A percentile compares a stretch with the other conserved stretches of the same genome.
phyloP scores from a whole-genome alignment of 2,888 invertebrate genomes.

The Chaetogeoica ovagalla region DNA sequence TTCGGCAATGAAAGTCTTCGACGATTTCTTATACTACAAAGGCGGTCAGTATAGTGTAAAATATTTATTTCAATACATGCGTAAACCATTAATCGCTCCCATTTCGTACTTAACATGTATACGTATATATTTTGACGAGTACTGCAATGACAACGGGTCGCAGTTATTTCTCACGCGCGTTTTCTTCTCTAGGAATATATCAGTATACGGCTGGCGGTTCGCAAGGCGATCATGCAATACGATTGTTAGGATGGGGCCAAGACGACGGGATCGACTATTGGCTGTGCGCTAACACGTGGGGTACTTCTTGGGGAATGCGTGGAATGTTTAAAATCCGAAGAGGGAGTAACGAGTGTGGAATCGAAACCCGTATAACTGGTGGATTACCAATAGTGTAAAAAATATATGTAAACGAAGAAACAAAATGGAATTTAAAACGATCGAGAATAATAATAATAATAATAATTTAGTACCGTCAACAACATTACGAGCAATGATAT shows the following conservation, averaged over 20 bases:
- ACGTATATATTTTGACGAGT: no score
- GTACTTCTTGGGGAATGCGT: conserved; percentile 49
- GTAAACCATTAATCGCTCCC: no score
- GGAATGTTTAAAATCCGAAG: conserved; percentile 54
- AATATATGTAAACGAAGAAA: neutral
- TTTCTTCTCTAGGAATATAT: conserved; percentile 50
- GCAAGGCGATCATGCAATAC: conserved; percentile 52
- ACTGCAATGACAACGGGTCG: no score
- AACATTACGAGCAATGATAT: no score
- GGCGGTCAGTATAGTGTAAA: conserved; percentile 46
- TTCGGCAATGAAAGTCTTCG: conserved; percentile 54
- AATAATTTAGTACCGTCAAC: no score
- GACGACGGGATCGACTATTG: conserved; percentile 54
- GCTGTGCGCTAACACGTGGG: conserved; percentile 54
- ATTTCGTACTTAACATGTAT: no score
- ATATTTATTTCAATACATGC: neutral
- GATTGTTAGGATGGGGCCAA: conserved; percentile 54
- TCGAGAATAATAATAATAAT: no score
- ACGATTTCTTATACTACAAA: conserved; percentile 54
- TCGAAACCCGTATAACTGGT: conserved; percentile 52
- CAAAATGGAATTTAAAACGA: no score
- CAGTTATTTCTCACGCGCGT: no score
- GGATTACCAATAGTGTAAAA: conserved; percentile 54
- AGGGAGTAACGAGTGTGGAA: conserved; percentile 40
- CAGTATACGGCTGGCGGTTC: conserved; percentile 16